These are phyloP conservation scores for Elysia crispata DNA, from an alignment of 2,888 invertebrate species.

Conservation along the genomic window DNA sequence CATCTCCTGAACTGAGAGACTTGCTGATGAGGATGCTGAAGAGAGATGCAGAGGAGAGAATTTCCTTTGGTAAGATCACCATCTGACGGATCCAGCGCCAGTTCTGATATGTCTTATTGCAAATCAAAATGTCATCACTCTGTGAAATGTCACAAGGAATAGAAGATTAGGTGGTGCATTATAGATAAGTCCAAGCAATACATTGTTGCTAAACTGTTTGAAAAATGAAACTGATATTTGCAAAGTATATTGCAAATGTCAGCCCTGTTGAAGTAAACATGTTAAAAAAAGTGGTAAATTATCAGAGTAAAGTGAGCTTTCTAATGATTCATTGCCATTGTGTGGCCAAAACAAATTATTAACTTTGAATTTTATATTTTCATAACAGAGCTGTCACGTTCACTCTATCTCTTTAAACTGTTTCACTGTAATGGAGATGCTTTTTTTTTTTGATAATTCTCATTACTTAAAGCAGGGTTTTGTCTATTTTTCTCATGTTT, in stretches of 20 bases:
- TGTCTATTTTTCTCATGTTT: too few species aligned
- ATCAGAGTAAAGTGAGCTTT: neutral
- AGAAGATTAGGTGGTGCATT: too few species aligned
- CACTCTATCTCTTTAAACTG: too few species aligned
- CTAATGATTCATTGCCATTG: neutral
- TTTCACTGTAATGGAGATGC: too few species aligned
- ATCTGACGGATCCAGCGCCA: neutral
- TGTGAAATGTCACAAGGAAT: neutral
- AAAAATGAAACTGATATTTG: too few species aligned
- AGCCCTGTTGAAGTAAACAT: too few species aligned
- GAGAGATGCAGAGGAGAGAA: slow-evolving; percentile 94
- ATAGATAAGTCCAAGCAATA: too few species aligned
- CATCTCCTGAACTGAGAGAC: slow-evolving; percentile 92
- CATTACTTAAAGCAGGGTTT: too few species aligned
- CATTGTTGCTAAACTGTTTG: too few species aligned
- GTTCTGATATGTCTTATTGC: neutral
- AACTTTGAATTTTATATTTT: neutral
- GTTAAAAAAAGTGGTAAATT: too few species aligned
- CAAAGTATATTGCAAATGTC: too few species aligned
- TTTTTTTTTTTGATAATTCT: too few species aligned
- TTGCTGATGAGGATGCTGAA: slow-evolving; percentile 87
- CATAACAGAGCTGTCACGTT: neutral
- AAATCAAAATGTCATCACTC: neutral
- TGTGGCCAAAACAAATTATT: neutral
- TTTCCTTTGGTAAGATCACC: slow-evolving; percentile 86